phyloP scores from a whole-genome alignment of 2,113 vertebrate genomes.

The Burhinus oedicnemus region DNA sequence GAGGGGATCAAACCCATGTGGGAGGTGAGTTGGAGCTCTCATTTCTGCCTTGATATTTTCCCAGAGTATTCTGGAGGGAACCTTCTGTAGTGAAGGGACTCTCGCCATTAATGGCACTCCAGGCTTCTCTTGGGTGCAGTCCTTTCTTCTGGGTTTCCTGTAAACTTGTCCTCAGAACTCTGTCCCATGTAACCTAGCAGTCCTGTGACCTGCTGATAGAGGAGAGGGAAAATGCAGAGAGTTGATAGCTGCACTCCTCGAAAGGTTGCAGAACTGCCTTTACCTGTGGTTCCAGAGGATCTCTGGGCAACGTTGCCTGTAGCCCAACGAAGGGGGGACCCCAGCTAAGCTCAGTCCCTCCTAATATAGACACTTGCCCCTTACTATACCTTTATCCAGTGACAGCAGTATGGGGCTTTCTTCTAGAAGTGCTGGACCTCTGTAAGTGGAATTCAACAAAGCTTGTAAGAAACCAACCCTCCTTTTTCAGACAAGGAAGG shows the following conservation, averaged over 20 bases:
- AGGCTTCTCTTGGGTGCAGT: not conserved
- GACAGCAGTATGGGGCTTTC: not conserved
- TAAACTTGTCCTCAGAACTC: not conserved
- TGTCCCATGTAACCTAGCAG: not conserved
- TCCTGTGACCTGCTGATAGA: not conserved
- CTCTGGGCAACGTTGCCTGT: not conserved
- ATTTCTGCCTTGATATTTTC: not conserved
- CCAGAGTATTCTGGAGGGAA: not conserved
- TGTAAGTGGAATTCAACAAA: not conserved
- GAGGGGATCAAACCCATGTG: conserved; percentile 89
- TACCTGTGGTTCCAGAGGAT: not conserved
- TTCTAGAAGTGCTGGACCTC: not conserved
- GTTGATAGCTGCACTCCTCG: not conserved
- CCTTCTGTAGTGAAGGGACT: not conserved
- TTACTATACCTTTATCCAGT: not conserved
- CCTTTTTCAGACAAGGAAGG: not conserved
- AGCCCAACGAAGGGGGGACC: accelerated
- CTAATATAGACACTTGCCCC: not conserved
- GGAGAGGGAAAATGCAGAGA: not conserved
- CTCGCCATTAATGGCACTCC: not conserved
- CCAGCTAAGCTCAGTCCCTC: not conserved
- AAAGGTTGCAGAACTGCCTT: not conserved
- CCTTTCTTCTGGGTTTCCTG: not conserved
- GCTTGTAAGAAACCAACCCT: not conserved
- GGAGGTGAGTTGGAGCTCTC: conserved; percentile 76